Base-by-base conservation (phyloP, 1,140 invertebrate species). In the Heterodera carotae region DNA sequence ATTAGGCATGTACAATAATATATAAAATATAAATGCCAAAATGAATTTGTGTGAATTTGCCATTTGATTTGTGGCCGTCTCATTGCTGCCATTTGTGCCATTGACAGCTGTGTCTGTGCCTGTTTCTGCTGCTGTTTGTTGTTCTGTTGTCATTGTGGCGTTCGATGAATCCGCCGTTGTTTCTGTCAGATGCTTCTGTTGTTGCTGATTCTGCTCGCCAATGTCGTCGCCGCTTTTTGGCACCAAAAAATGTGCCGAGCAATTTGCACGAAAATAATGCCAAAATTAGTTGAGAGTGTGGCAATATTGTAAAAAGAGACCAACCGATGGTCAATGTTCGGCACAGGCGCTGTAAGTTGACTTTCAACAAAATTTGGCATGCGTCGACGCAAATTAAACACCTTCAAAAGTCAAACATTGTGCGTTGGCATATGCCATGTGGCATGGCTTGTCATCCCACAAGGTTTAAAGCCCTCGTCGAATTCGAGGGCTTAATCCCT, bases 311-410 rank as follows among this genome's bases (percentile, higher is more conserved):
- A 15, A 12, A 56, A 56, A 22, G 1, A 22, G 48, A 25, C 48
- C 48, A 56, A 56, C 15, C 72, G 69, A 39, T 80, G 67, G 53
- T 80, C 78, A 43, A 80, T 81, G 53, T 76, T 80, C 31, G 79
- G 79, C 60, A 72, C 39, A 15, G 62, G 62, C 2, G 43, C 66
- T 0, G 53, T 68, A 59, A 80, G 27, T 43, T 80, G 78, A 48
- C 48, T 75, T 39, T 80, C 72, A 43, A 81, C 73, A 25, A 80
- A 66, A 34, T 77, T 73, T 8, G 79, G 31, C 36, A 48, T 31
- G 56, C 62, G 33, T n/a, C 56, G 29, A 34, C 60, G 34, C 27
- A 56, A 56, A 56, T 56, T 56, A 18, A 56, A 56, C 48, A 56
- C 48, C 48, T 56, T 56, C 22, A 22, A 22, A 22, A 22, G 48